A percentile compares a stretch with the other conserved stretches of the same genome.
phyloP scores from a whole-genome alignment of 2,113 vertebrate genomes.

The Micromys minutus region DNA sequence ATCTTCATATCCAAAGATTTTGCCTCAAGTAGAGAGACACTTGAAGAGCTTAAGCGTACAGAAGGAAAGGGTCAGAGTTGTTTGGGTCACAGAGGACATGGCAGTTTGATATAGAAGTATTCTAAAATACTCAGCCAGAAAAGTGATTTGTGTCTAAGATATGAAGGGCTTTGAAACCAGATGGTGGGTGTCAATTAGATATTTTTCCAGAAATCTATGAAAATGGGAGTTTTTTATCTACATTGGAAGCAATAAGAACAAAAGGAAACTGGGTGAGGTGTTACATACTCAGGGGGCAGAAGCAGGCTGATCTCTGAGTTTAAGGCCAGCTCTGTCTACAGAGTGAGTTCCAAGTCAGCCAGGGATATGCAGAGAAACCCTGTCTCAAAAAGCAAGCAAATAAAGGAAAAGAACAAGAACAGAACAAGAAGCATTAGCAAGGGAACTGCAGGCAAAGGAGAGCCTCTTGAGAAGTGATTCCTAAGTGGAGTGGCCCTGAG shows the following conservation, averaged over 20 bases:
- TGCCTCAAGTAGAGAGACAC: slow-evolving; percentile 13
- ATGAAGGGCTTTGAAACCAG: slow-evolving; percentile 26
- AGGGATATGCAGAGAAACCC: background rate
- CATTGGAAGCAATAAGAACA: background rate
- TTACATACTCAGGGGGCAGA: background rate
- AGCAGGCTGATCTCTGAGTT: background rate
- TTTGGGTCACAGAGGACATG: slow-evolving; percentile 17
- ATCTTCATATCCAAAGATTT: slow-evolving; percentile 33
- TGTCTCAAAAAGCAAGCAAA: background rate
- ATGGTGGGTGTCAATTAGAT: slow-evolving; percentile 12
- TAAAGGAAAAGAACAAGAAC: background rate
- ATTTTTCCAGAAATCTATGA: slow-evolving; percentile 14
- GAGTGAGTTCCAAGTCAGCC: background rate
- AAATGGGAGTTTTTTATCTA: slow-evolving; percentile 13
- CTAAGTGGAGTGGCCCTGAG: background rate
- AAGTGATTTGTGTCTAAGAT: slow-evolving; percentile 23
- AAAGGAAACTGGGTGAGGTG: background rate
- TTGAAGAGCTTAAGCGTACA: background rate
- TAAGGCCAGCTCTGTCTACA: background rate
- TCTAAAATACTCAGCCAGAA: slow-evolving; percentile 10
- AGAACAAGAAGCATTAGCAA: background rate
- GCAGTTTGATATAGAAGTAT: slow-evolving; percentile 22
- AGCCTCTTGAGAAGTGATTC: background rate
- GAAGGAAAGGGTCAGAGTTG: background rate
- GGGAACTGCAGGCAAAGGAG: background rate